These are phyloP conservation scores for Nautilus pompilius DNA, from an alignment of 1,140 invertebrate genomes.

Conservation along the genomic window DNA sequence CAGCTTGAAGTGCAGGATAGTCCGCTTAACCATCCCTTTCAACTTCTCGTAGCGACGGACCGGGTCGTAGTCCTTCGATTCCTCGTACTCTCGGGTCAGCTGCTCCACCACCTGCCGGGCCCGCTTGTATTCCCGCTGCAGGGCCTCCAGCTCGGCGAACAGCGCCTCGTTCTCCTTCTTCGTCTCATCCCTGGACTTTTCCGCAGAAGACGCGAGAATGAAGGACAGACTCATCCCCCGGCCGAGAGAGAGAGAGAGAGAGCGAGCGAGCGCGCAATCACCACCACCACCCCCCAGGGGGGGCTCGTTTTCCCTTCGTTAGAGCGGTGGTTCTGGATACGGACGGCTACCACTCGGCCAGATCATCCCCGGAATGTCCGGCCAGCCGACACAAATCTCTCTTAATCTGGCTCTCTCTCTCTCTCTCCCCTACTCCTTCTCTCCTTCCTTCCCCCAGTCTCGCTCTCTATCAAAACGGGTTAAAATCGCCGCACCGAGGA, in stretches of 20 bases:
- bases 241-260: conserved; percentile 1
- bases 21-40: conserved; percentile 47
- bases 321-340: too few species aligned
- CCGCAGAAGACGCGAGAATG: conserved; percentile 21
- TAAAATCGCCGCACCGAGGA: too few species aligned
- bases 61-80: conserved; percentile 45
- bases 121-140: conserved; percentile 36
- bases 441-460: too few species aligned
- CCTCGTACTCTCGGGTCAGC: conserved; percentile 40
- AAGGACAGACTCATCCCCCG: conserved; percentile 23
- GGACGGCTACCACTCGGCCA: too few species aligned
- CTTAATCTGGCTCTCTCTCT: too few species aligned
- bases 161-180: conserved; percentile 32
- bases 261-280: not conserved
- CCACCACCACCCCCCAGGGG: not conserved
- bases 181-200: conserved; percentile 25
- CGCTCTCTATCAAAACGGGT: too few species aligned
- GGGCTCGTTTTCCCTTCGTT: too few species aligned
- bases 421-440: too few species aligned
- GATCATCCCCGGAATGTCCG: too few species aligned
- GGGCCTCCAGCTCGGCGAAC: conserved; percentile 27
- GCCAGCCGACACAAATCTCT: too few species aligned
- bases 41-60: conserved; percentile 38
- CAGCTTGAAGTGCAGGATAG: conserved; percentile 42
- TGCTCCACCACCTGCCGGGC: conserved; percentile 40